These are phyloP conservation scores for Anthopleura sola DNA, from an alignment of 64 coral and sea anemone genomes.

Conservation along the genomic window DNA sequence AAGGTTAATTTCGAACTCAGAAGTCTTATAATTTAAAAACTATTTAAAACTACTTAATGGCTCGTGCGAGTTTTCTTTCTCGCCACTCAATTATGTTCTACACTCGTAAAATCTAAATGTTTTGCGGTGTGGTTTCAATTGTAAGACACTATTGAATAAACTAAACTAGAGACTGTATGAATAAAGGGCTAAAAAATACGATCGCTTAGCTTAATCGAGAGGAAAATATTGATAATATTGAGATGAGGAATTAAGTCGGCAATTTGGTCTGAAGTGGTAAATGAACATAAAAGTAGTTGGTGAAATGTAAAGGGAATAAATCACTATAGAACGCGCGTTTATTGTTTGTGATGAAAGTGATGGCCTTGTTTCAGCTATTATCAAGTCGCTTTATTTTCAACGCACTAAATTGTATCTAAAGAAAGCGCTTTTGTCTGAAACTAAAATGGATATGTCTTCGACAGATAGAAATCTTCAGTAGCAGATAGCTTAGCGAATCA, in stretches of 20 bases:
- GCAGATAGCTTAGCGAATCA: slow-evolving; percentile 2
- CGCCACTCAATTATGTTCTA: neutral
- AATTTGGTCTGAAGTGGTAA: neutral
- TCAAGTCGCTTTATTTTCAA: neutral
- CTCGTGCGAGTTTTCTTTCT: neutral
- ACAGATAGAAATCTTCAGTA: neutral
- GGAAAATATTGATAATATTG: neutral
- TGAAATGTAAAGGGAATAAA: neutral
- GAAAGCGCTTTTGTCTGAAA: slow-evolving; percentile 19
- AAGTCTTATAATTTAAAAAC: neutral
- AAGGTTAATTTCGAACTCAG: neutral
- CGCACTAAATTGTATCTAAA: slow-evolving; percentile 13
- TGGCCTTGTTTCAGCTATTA: neutral
- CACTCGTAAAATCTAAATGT: neutral
- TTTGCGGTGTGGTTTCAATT: neutral
- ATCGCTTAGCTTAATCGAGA: neutral
- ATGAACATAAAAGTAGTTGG: neutral
- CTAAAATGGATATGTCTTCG: slow-evolving; percentile 1
- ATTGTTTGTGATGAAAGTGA: neutral
- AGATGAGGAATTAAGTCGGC: neutral
- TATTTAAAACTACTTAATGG: slow-evolving; percentile 7
- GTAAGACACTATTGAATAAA: neutral
- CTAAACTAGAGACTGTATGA: neutral
- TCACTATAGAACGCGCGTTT: neutral
- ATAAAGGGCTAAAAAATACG: neutral